These are phyloP conservation scores for Rhinoderma darwinii DNA, from an alignment of 2,113 vertebrate species.

Conservation along the genomic window DNA sequence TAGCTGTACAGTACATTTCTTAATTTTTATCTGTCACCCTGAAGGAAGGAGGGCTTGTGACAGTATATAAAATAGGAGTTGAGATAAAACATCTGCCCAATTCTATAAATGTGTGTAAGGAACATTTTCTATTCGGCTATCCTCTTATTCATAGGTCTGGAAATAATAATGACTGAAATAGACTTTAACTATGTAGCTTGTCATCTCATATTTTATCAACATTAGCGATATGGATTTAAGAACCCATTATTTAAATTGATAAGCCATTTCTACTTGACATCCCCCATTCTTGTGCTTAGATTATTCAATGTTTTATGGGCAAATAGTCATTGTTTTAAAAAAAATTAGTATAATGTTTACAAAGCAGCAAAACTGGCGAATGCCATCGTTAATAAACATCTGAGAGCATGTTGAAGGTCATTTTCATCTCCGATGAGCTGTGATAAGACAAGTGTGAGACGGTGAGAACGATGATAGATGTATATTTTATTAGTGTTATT, in stretches of 20 bases:
- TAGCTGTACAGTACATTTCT: background rate
- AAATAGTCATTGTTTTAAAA: background rate
- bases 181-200: conserved; percentile 36
- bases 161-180: conserved; percentile 48
- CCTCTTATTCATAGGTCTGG: conserved; percentile 44
- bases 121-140: conserved; percentile 2
- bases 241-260: background rate
- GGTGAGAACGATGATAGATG: background rate
- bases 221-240: background rate
- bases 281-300: background rate
- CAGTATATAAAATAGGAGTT: conserved; percentile 24
- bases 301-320: background rate
- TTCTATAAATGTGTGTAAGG: conserved; percentile 12
- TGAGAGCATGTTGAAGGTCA: background rate
- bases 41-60: conserved; percentile 49
- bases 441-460: background rate
- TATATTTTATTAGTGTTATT: background rate
- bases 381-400: background rate
- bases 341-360: background rate
- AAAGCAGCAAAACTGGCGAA: background rate
- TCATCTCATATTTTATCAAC: conserved; percentile 28
- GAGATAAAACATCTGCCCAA: conserved; percentile 53
- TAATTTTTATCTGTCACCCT: conserved; percentile 43
- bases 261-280: background rate
- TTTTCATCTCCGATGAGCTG: conserved; percentile 1